Evolutionary conservation across 2,888 invertebrate species (phyloP), one percentile per base, ranked within the genome.

Genomic region (Unio pictorum): DNA sequence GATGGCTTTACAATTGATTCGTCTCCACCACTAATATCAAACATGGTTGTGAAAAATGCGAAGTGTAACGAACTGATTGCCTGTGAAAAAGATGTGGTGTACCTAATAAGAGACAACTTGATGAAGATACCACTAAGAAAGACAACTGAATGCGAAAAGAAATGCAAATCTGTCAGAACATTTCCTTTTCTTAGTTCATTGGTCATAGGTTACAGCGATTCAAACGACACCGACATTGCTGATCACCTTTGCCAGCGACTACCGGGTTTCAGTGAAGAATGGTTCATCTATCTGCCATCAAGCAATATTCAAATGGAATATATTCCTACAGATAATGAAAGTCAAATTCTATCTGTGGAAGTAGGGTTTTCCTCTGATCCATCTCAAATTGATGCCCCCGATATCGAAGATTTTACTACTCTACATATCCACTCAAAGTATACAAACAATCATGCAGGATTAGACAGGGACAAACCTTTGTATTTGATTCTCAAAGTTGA

Each of bases 1-100:
- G 81, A 84, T 65, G 85, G 85, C 7, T 72, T 85, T 23, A 69
- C 65, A 6, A 72, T 72, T 23, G 81, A 79, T 71, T 64, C 55
- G 15, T 73, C 76, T n/a, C 65, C 71, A 20, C 78, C 77, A 20
- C 7, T n/a, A 20, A 30, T 82, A 6, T 54, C 17, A 7, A 78
- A 79, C 67, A 54, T 80, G 11, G 62, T 60, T 17, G 15, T 80
- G 20, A 61, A 70, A 30, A 64, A 72, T 57, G 75, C 68, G 18
- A 59, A 65, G 30, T 75, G 67, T 30, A n/a, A 34, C 1, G 67
- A 68, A 62, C 57, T 63, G 5, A 56, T 71, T 8, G 70, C 55
- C 4, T 76, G 79, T 57, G 56, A 59, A 15, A 62, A 73, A 17
- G 67, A 63, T 8, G 55, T 60, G 23, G 28, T 67, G 1, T 78